phyloP scores from a whole-genome alignment of 2,888 invertebrate species.

The Tachina lurida region DNA sequence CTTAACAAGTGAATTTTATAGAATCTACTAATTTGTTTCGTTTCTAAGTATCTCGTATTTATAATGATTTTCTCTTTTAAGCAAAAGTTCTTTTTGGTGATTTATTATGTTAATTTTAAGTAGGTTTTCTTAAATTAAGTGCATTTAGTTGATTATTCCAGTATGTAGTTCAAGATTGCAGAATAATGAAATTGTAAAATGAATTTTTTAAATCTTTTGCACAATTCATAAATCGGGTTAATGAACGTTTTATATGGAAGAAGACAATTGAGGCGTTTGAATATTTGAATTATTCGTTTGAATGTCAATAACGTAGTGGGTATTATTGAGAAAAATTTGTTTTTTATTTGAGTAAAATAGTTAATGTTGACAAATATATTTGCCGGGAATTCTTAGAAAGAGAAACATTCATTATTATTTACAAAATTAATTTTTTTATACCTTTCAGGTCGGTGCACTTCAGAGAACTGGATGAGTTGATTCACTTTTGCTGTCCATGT shows the following conservation, averaged over 20 bases:
- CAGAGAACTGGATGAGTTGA: too few relatives aligned
- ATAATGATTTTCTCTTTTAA: constrained; percentile 15
- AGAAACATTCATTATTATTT: too few relatives aligned
- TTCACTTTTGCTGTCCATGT: too few relatives aligned
- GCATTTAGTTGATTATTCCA: constrained; percentile 44
- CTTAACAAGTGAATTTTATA: constrained; percentile 24
- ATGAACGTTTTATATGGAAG: constrained; percentile 22
- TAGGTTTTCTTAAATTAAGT: constrained; percentile 46
- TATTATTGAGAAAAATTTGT: not conserved
- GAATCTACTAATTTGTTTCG: constrained; percentile 53
- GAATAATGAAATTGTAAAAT: constrained; percentile 33
- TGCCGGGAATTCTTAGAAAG: too few relatives aligned
- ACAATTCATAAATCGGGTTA: constrained; percentile 40
- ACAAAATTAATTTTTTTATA: too few relatives aligned
- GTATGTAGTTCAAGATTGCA: constrained; percentile 55
- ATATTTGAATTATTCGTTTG: constrained; percentile 34
- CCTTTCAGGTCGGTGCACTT: too few relatives aligned
- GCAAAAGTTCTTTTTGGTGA: constrained; percentile 7
- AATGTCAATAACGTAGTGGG: constrained; percentile 66
- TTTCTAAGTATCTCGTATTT: constrained; percentile 46
- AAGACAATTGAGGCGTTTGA: constrained; percentile 22
- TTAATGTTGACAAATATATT: too few relatives aligned
- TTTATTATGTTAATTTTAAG: constrained; percentile 64
- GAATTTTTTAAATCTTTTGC: constrained; percentile 8
- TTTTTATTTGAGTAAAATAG: not conserved